Evolutionary conservation across 2,113 vertebrate genomes (phyloP).

Genomic region (Hippocampus zosterae): DNA sequence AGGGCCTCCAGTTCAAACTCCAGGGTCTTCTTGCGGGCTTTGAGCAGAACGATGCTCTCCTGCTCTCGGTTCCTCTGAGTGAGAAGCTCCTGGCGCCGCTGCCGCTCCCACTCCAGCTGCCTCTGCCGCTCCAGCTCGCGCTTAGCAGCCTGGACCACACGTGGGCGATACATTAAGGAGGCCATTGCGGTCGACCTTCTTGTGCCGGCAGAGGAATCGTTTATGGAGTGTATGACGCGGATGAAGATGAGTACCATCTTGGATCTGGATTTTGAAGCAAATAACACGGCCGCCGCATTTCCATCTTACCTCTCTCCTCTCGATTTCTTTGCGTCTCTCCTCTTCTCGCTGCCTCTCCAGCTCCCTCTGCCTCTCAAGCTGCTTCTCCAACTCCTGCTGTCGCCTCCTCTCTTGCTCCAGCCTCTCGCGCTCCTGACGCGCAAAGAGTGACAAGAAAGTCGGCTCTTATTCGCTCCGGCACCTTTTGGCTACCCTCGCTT

Average conservation of each 20-base stretch:
- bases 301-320: conserved; percentile 65
- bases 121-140: conserved; percentile 92
- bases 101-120: conserved; percentile 94
- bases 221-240: too few relatives aligned
- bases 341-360: conserved; percentile 88
- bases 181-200: background rate
- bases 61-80: conserved; percentile 94
- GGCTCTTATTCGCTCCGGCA: background rate
- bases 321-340: conserved; percentile 69
- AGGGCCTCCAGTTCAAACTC: conserved; percentile 97
- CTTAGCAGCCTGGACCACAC: conserved; percentile 81
- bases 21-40: conserved; percentile 95
- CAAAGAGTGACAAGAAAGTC: background rate
- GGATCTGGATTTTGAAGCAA: background rate
- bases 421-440: conserved; percentile 80
- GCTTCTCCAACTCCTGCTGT: conserved; percentile 88
- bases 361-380: conserved; percentile 88
- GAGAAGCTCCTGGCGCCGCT: conserved; percentile 90
- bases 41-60: conserved; percentile 92
- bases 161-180: background rate
- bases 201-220: too few relatives aligned
- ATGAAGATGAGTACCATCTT: too few relatives aligned
- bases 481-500: background rate
- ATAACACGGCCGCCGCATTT: background rate
- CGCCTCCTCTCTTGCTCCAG: conserved; percentile 89